Evolutionary conservation across 2,888 invertebrate species (phyloP).

Genomic region (Eulithis prunata): DNA sequence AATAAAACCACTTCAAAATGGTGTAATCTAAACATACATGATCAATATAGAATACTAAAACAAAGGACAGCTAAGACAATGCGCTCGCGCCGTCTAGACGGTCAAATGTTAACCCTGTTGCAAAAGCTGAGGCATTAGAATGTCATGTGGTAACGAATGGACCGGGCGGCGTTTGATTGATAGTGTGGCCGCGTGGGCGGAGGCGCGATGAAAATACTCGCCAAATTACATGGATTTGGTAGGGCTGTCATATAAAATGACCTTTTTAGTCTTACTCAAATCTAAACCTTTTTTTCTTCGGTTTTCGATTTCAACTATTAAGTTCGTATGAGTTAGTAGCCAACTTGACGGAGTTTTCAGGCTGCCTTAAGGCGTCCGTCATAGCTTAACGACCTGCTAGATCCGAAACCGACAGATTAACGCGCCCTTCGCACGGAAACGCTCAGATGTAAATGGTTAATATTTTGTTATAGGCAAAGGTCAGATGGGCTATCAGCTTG

Average conservation of each 20-base stretch:
- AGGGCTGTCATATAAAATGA: slow-evolving; percentile 38
- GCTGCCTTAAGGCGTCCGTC: no score
- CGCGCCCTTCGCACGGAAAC: no score
- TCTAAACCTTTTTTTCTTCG: no score
- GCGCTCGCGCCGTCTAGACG: slow-evolving; percentile 45
- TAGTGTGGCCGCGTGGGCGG: slow-evolving; percentile 67
- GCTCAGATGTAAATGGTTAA: no score
- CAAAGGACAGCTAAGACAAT: slow-evolving; percentile 51
- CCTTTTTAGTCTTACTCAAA: neutral
- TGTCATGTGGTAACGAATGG: slow-evolving; percentile 72
- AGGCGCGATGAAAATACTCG: slow-evolving; percentile 67
- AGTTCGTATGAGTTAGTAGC: no score
- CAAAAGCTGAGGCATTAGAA: slow-evolving; percentile 73
- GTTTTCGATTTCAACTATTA: no score
- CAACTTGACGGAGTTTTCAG: no score
- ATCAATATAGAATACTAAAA: slow-evolving; percentile 29
- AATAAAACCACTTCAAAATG: neutral
- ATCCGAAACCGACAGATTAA: no score
- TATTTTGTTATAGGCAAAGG: no score
- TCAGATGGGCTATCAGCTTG: no score
- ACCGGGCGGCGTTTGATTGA: slow-evolving; percentile 69
- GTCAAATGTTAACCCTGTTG: slow-evolving; percentile 68
- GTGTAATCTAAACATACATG: slow-evolving; percentile 5
- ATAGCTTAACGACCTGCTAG: no score
- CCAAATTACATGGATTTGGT: slow-evolving; percentile 64